Base-by-base conservation (phyloP, 2,113 vertebrate species). In the Antechinus stuartii region DNA sequence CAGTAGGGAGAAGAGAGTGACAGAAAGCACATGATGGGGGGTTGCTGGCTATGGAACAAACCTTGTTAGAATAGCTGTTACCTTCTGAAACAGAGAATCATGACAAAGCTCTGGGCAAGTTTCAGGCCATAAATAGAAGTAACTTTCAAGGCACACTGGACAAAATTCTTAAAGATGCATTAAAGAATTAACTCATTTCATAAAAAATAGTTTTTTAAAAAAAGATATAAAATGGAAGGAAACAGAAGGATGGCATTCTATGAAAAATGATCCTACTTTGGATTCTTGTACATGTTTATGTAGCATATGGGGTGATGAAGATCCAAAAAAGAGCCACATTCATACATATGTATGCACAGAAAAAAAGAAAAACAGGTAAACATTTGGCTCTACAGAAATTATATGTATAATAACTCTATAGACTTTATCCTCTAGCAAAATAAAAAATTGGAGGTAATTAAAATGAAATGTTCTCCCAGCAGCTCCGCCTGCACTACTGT, bases 111-210 rank as follows among this genome's bases (percentile, higher is more conserved):
- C 89, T 55, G n/a, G 54, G n/a, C 68, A 84, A 3, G 16, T 47
- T 94, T 42, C 23, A 4, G 5, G 92, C 89, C 90, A 25, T 52
- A 89, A 52, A 42, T 46, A 76, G 91, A 95, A 95, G 93, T 89
- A 24, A 53, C 46, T 1, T 95, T 53, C 54, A 46, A 46, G 76
- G 46, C 52, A 50, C 1, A 26, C 54, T 1, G 11, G 50, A 49
- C 50, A 53, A 27, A 23, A 11, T n/a, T 30, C 93, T 49, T 46
- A 53, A 94, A 68, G 23, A 26, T 52, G 19, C 49, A 49, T 91
- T 25, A 92, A 94, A 68, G 30, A 30, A 90, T 61, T 89, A 30
- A 92, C 54, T 76, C 19, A 42, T 42, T 84, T 42, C 57, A 27
- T 92, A 76, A 61, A 54, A 94, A 94, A 84, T 68, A 46, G 91